phyloP scores from a whole-genome alignment of 2,113 vertebrate species.

The Gobiocypris rarus region DNA sequence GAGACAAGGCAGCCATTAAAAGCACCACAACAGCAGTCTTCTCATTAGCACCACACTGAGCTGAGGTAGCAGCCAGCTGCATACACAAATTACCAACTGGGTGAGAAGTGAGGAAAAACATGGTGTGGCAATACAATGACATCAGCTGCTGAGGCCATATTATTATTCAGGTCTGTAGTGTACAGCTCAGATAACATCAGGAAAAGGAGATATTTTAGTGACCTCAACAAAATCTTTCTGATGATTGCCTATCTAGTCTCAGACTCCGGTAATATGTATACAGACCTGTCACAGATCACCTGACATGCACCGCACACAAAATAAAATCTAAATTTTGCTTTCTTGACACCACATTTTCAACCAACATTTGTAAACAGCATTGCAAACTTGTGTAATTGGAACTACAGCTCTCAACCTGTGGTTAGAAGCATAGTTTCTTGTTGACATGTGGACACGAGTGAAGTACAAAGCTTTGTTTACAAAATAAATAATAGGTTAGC shows the following conservation, averaged over 20 bases:
- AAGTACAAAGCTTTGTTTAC: no score
- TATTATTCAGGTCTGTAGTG: neutral
- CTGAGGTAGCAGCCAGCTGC: constrained; percentile 69
- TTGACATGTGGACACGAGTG: neutral
- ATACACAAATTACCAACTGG: constrained; percentile 71
- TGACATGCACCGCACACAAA: neutral
- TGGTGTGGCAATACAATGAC: constrained; percentile 9
- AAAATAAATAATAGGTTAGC: neutral
- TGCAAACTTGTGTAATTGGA: neutral
- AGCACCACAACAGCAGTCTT: constrained; percentile 68
- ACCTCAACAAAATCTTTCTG: neutral
- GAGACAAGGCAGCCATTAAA: constrained; percentile 37
- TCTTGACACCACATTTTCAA: neutral
- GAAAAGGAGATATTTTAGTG: neutral
- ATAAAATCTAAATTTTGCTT: neutral
- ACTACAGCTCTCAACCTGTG: neutral
- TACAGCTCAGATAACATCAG: neutral
- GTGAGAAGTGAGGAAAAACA: constrained; percentile 60
- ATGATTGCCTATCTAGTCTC: neutral
- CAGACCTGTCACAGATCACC: neutral
- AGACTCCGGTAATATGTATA: neutral
- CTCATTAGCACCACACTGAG: constrained; percentile 76
- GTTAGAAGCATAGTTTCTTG: neutral
- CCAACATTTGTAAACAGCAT: neutral
- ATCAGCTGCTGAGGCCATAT: constrained; percentile 6